phyloP scores from a whole-genome alignment of 2,113 vertebrate species.

The Oncorhynchus mykiss region DNA sequence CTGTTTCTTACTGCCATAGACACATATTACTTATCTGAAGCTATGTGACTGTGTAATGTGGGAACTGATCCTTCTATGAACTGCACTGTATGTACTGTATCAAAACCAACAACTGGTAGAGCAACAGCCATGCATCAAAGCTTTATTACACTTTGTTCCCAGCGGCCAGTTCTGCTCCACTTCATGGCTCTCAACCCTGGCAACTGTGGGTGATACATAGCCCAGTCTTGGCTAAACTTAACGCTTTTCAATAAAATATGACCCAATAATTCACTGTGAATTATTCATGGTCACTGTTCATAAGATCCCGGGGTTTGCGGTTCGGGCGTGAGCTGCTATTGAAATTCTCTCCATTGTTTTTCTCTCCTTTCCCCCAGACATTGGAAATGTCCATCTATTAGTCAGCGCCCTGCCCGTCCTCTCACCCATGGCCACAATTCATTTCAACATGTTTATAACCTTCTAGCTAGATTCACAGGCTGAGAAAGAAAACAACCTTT shows the following conservation, averaged over 20 bases:
- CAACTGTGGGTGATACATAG: background rate
- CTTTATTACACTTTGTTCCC: background rate
- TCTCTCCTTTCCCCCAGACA: background rate
- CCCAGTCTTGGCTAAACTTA: slow-evolving; percentile 1
- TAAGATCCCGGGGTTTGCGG: slow-evolving; percentile 10
- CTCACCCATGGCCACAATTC: background rate
- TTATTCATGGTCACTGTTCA: slow-evolving; percentile 25
- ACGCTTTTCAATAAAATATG: slow-evolving; percentile 23
- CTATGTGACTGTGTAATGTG: no score
- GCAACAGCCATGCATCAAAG: background rate
- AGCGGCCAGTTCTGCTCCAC: background rate
- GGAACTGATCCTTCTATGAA: no score
- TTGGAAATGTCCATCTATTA: slow-evolving; percentile 3
- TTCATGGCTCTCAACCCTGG: no score
- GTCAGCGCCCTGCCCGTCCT: background rate
- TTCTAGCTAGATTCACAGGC: background rate
- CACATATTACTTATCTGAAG: no score
- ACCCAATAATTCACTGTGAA: slow-evolving; percentile 26
- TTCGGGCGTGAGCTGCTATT: slow-evolving; percentile 8
- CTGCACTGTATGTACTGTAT: no score
- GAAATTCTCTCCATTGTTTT: slow-evolving; percentile 12
- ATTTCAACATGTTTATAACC: slow-evolving; percentile 5
- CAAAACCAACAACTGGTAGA: no score
- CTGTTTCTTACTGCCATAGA: no score
- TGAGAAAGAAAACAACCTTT: background rate